Evolutionary conservation across 2,113 vertebrate genomes (phyloP).

Genomic region (Micronycteris hirsuta): DNA sequence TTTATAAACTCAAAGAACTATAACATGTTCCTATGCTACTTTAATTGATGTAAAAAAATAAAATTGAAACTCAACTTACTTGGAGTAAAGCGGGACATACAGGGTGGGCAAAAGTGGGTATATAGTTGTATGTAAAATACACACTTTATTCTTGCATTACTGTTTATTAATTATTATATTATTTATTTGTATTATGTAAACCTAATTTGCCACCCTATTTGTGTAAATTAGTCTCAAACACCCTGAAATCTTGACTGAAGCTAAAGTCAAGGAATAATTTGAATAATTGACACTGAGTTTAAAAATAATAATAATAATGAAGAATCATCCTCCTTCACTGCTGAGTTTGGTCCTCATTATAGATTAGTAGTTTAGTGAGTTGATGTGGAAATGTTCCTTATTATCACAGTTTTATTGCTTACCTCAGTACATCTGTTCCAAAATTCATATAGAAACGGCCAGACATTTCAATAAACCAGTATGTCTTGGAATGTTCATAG

Average conservation of each 20-base stretch:
- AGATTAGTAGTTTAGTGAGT: conserved; percentile 82
- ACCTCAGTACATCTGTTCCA: conserved; percentile 84
- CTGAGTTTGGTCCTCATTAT: conserved; percentile 77
- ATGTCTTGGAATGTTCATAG: conserved; percentile 84
- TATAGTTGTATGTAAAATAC: not conserved
- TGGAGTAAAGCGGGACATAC: not conserved
- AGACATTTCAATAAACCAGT: conserved; percentile 82
- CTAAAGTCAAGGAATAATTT: conserved; percentile 39
- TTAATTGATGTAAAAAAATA: not conserved
- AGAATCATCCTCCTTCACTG: conserved; percentile 64
- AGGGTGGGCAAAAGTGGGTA: no score
- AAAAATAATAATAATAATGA: conserved; percentile 72
- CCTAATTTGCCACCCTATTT: not conserved
- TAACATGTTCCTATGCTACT: not conserved
- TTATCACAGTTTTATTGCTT: conserved; percentile 86
- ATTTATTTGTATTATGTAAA: not conserved
- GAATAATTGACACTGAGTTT: conserved; percentile 26
- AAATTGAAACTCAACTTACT: not conserved
- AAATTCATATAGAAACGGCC: conserved; percentile 83
- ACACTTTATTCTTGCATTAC: not conserved
- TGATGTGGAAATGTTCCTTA: conserved; percentile 84
- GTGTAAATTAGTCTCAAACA: conserved; percentile 4
- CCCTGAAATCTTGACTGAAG: conserved; percentile 60
- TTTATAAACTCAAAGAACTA: not conserved
- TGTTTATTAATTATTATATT: not conserved